These are phyloP conservation scores for Dermolepida albohirtum DNA, from an alignment of 2,888 invertebrate species.

Conservation along the genomic window DNA sequence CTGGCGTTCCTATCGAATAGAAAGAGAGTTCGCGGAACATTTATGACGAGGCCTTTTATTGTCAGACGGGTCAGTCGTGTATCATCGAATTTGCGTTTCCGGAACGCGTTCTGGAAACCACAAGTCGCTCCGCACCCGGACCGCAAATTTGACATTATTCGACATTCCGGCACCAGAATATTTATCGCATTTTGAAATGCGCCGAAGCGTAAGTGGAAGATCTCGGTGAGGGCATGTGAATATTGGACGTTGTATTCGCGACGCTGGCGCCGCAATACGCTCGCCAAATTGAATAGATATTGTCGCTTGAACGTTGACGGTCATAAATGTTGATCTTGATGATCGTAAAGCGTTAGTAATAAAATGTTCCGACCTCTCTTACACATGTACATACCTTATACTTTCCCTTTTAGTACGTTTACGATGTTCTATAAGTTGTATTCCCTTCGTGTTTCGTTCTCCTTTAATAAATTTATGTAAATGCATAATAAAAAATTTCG, in stretches of 20 bases:
- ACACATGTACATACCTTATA: slow-evolving; percentile 23
- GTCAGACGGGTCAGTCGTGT: slow-evolving; percentile 33
- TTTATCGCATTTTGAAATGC: slow-evolving; percentile 9
- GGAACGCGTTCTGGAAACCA: slow-evolving; percentile 12
- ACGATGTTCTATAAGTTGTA: neutral
- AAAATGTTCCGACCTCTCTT: slow-evolving; percentile 52
- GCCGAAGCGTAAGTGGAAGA: neutral
- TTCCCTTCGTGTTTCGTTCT: too few species aligned
- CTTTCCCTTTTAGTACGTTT: neutral
- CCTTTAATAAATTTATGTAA: too few species aligned
- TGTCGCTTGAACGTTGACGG: slow-evolving; percentile 54
- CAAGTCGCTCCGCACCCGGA: slow-evolving; percentile 39
- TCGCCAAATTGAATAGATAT: slow-evolving; percentile 60
- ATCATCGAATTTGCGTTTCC: slow-evolving; percentile 19
- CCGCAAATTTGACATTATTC: slow-evolving; percentile 50
- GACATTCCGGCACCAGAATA: slow-evolving; percentile 46
- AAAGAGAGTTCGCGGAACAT: slow-evolving; percentile 15
- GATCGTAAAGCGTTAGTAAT: slow-evolving; percentile 62
- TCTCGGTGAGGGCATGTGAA: neutral
- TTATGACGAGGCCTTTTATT: neutral
- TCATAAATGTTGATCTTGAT: slow-evolving; percentile 62
- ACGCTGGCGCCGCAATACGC: slow-evolving; percentile 13
- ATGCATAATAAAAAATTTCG: too few species aligned
- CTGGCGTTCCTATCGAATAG: neutral
- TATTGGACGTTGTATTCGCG: neutral